phyloP scores from a whole-genome alignment of 2,113 vertebrate genomes.

The Muntiacus muntjak region DNA sequence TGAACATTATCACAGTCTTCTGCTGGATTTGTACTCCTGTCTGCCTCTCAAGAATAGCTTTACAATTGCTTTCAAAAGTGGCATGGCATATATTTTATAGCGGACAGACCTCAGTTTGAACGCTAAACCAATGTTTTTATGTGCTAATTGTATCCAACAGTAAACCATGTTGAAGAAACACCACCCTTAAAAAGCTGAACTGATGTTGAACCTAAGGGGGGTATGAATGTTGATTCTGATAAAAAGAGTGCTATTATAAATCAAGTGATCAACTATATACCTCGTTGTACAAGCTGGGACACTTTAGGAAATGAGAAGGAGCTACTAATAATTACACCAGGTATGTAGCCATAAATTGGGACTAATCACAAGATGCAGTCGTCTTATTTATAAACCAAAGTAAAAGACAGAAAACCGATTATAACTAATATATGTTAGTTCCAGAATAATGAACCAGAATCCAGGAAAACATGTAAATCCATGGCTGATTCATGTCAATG shows the following conservation, averaged over 20 bases:
- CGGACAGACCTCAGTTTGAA: background rate
- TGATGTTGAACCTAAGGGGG: background rate
- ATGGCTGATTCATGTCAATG: too few species aligned
- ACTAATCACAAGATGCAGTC: background rate
- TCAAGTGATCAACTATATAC: background rate
- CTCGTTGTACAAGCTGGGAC: background rate
- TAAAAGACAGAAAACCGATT: background rate
- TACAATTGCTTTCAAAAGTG: background rate
- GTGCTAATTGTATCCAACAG: background rate
- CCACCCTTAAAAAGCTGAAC: background rate
- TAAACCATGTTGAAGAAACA: background rate
- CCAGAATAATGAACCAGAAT: background rate
- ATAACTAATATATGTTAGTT: background rate
- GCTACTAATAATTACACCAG: background rate
- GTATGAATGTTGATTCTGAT: background rate
- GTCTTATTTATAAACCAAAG: background rate
- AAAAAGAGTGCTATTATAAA: background rate
- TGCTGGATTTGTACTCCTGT: background rate
- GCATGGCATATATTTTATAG: background rate
- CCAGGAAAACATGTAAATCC: background rate
- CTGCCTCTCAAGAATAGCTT: constrained; percentile 8
- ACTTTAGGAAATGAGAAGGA: background rate
- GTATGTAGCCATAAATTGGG: background rate
- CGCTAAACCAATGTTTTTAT: background rate
- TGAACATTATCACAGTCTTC: background rate